Percentiles rank a stretch among this genome's conserved stretches.
These are phyloP conservation scores for Bombylius major DNA, from an alignment of 2,888 invertebrate genomes.

Conservation along the genomic window DNA sequence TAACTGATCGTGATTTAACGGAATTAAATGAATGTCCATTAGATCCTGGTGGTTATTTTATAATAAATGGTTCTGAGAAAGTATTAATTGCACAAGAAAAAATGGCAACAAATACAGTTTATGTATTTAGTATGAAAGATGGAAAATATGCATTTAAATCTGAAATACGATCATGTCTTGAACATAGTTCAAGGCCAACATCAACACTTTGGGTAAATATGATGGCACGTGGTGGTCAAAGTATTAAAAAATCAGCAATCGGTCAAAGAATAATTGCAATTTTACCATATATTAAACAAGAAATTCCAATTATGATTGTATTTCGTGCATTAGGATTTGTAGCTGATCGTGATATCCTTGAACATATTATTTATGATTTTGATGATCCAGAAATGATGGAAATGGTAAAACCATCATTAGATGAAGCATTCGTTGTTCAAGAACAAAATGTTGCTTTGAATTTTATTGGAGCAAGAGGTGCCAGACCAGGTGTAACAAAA, in stretches of 20 bases:
- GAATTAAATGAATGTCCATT: slow-evolving; percentile 98
- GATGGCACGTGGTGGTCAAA: slow-evolving; percentile 98
- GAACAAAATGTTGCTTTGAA: slow-evolving; percentile 98
- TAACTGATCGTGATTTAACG: slow-evolving; percentile 97
- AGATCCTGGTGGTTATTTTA: slow-evolving; percentile 99
- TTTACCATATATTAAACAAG: slow-evolving; percentile 96
- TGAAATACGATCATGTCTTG: slow-evolving; percentile 90
- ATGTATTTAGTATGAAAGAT: slow-evolving; percentile 99
- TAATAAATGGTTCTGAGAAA: slow-evolving; percentile 98
- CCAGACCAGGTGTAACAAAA: slow-evolving; percentile 94
- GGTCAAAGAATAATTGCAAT: slow-evolving; percentile 97
- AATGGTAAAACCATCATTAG: slow-evolving; percentile 98
- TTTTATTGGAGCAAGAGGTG: slow-evolving; percentile 96
- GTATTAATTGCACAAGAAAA: slow-evolving; percentile 98
- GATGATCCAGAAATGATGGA: slow-evolving; percentile 99
- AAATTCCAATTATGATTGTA: slow-evolving; percentile 99
- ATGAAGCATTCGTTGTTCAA: slow-evolving; percentile 98
- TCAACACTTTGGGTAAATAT: slow-evolving; percentile 99
- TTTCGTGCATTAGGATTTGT: slow-evolving; percentile 99
- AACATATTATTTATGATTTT: slow-evolving; percentile 99
- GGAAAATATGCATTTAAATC: slow-evolving; percentile 98
- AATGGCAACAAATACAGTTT: slow-evolving; percentile 99
- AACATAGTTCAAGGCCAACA: slow-evolving; percentile 88
- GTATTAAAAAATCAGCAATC: slow-evolving; percentile 96
- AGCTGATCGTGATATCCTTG: slow-evolving; percentile 96